Percentiles rank a stretch among this genome's conserved stretches.
phyloP scores from a whole-genome alignment of 2,888 invertebrate genomes.

The Caenorhabditis sinica region DNA sequence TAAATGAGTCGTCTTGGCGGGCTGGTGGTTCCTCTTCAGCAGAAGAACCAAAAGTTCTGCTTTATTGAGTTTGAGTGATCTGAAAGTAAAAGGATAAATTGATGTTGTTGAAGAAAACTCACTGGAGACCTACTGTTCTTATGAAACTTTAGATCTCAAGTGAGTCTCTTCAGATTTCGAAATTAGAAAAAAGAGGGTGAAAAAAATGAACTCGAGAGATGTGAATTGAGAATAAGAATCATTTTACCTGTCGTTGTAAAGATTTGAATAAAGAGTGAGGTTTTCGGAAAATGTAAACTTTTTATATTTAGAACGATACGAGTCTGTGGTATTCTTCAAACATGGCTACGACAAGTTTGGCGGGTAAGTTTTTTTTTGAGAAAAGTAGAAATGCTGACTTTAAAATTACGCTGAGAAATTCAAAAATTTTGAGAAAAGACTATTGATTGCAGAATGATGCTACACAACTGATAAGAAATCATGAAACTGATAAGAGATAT shows the following conservation, averaged over 20 bases:
- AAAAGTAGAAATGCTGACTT: background rate
- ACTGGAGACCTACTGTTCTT: too few relatives aligned
- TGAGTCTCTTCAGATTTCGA: too few relatives aligned
- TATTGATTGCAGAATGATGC: too few relatives aligned
- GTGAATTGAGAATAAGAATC: too few relatives aligned
- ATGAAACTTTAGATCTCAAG: too few relatives aligned
- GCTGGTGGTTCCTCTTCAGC: background rate
- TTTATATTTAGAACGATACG: conserved; percentile 57
- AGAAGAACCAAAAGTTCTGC: background rate
- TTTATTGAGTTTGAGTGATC: background rate
- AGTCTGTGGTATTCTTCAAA: conserved; percentile 76
- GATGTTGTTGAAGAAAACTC: background rate
- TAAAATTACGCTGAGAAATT: too few relatives aligned
- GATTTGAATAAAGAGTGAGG: background rate
- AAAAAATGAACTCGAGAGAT: too few relatives aligned
- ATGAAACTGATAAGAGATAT: too few relatives aligned
- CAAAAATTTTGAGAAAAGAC: too few relatives aligned
- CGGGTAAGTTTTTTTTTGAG: conserved; percentile 64
- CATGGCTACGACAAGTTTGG: conserved; percentile 74
- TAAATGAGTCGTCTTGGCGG: background rate
- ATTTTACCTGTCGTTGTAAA: too few relatives aligned
- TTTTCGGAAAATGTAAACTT: background rate
- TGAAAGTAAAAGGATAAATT: background rate
- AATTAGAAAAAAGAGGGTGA: too few relatives aligned
- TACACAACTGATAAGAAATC: too few relatives aligned